Evolutionary conservation across 2,797 vertebrate genomes (phyloP).

Genomic region (Siniperca scherzeri): DNA sequence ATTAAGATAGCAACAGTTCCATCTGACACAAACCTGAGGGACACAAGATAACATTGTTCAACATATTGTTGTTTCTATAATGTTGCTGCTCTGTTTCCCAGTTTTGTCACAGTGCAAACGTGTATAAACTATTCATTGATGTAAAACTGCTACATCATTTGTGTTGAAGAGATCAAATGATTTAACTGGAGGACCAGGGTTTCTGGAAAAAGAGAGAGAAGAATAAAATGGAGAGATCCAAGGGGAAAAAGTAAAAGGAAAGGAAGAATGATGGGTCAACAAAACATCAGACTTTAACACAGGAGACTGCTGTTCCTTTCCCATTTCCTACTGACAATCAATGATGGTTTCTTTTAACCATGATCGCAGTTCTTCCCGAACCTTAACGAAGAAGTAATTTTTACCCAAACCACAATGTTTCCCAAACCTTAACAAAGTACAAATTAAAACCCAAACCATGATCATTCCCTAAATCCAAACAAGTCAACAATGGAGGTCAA

Average conservation of each 20-base stretch:
- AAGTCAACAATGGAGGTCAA: too few relatives aligned
- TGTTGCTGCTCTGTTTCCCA: neutral
- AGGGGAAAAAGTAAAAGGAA: too few relatives aligned
- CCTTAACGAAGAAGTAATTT: too few relatives aligned
- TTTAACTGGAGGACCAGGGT: neutral
- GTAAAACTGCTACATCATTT: neutral
- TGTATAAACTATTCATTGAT: neutral
- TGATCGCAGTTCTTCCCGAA: too few relatives aligned
- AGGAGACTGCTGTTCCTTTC: too few relatives aligned
- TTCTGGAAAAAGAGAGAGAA: neutral
- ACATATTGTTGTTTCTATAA: neutral
- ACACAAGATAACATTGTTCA: conserved; percentile 6
- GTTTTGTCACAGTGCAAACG: neutral
- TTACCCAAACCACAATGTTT: too few relatives aligned
- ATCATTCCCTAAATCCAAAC: too few relatives aligned
- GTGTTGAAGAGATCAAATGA: neutral
- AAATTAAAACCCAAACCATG: too few relatives aligned
- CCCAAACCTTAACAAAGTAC: too few relatives aligned
- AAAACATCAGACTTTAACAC: neutral
- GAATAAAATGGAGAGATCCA: neutral
- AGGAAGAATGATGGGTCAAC: too few relatives aligned
- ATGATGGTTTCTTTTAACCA: too few relatives aligned
- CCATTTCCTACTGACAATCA: too few relatives aligned
- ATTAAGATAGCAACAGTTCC: conserved; percentile 91
- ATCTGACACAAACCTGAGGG: conserved; percentile 86